Conservation (phyloP, 2,888 invertebrate genomes). For the Drosophila incognita region DNA sequence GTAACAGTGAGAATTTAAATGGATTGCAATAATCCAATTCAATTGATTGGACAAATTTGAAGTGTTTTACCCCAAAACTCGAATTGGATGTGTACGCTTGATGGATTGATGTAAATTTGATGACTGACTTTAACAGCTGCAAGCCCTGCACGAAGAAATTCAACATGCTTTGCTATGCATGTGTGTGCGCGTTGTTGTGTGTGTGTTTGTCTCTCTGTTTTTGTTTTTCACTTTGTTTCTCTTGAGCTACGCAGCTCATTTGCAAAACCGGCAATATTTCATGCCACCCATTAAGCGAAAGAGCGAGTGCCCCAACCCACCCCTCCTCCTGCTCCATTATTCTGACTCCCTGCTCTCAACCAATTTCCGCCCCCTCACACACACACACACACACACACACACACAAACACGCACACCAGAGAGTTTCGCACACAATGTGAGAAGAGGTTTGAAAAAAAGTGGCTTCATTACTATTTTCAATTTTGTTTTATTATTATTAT, state of each 20-base stretch:
- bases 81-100: constrained; percentile 18
- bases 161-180: constrained; percentile 21
- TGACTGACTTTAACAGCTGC: constrained; percentile 58
- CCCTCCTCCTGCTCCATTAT: not conserved
- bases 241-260: constrained; percentile 70
- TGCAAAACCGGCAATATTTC: constrained; percentile 77
- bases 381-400: constrained; percentile 44
- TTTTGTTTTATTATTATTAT: constrained; percentile 80
- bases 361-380: constrained; percentile 75
- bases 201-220: constrained; percentile 19
- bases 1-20: constrained; percentile 24
- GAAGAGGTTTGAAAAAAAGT: constrained; percentile 59
- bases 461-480: constrained; percentile 83
- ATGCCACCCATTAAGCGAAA: constrained; percentile 72
- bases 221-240: constrained; percentile 46
- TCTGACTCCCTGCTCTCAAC: constrained; percentile 12
- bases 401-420: constrained; percentile 19
- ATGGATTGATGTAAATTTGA: constrained; percentile 59
- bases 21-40: constrained; percentile 44
- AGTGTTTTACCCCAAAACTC: constrained; percentile 24
- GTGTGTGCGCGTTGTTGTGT: constrained; percentile 8
- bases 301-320: not conserved
- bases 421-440: constrained; percentile 30
- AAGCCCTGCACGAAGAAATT: constrained; percentile 22
- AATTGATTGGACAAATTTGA: constrained; percentile 40